Percentiles rank a stretch among this genome's conserved stretches.
Conservation (phyloP, 2,888 invertebrate genomes). For the Clostera curtula region DNA sequence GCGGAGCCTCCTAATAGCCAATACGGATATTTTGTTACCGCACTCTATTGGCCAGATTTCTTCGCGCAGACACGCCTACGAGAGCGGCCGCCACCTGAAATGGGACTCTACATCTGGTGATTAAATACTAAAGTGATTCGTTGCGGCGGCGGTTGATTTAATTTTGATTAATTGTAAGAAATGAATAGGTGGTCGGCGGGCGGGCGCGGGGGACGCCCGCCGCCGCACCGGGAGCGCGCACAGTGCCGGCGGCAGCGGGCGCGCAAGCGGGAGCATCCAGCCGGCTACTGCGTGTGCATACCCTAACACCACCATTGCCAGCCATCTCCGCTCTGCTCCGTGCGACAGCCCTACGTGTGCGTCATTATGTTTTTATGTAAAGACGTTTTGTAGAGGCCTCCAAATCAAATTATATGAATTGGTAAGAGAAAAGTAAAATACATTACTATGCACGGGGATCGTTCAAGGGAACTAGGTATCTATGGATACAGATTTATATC, state of each 20-base stretch:
- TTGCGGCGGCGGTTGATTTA: conserved; percentile 48
- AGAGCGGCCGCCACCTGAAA: conserved; percentile 29
- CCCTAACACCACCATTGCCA: too few species aligned
- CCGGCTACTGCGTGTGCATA: background rate
- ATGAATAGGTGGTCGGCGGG: conserved; percentile 52
- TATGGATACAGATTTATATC: too few species aligned
- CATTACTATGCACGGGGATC: too few species aligned
- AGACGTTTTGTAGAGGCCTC: too few species aligned
- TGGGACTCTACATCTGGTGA: conserved; percentile 25
- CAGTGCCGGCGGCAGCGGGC: conserved; percentile 7
- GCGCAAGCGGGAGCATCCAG: conserved; percentile 8
- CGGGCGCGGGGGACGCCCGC: conserved; percentile 15
- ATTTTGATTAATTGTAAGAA: conserved; percentile 74
- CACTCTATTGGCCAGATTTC: conserved; percentile 77
- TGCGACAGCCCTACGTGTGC: too few species aligned
- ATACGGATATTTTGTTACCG: conserved; percentile 76
- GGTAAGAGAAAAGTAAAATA: too few species aligned
- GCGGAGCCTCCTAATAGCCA: conserved; percentile 74
- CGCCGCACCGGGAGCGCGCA: conserved; percentile 16
- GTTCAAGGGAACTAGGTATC: too few species aligned
- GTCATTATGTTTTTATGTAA: too few species aligned
- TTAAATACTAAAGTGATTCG: conserved; percentile 36
- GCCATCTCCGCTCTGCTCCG: too few species aligned
- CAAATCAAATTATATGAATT: too few species aligned
- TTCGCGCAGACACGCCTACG: conserved; percentile 66